These are phyloP conservation scores for Centroberyx gerrardi DNA, from an alignment of 2,797 vertebrate species.

Conservation along the genomic window DNA sequence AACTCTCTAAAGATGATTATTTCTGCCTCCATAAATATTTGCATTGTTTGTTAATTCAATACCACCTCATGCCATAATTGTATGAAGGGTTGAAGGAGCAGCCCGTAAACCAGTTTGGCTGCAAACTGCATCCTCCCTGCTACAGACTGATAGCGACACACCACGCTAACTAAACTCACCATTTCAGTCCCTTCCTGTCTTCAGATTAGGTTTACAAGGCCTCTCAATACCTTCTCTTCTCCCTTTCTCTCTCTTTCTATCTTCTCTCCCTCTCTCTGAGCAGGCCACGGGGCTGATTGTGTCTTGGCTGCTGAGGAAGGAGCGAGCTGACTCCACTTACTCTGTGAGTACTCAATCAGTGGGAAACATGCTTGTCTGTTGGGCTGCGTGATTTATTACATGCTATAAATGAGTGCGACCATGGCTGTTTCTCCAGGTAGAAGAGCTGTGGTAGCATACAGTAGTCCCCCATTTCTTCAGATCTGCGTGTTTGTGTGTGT, in stretches of 20 bases:
- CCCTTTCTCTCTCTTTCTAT: not conserved
- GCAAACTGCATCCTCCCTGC: not conserved
- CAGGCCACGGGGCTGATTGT: constrained; percentile 52
- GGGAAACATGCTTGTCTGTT: constrained; percentile 70
- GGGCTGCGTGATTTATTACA: constrained; percentile 72
- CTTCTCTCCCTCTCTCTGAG: constrained; percentile 17
- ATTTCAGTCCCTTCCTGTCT: constrained; percentile 28
- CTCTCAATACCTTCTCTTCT: constrained; percentile 17
- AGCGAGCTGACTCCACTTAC: constrained; percentile 61
- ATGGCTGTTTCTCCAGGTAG: constrained; percentile 54
- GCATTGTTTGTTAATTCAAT: no score
- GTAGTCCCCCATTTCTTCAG: constrained; percentile 36
- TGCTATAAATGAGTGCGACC: constrained; percentile 69
- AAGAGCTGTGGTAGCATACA: constrained; percentile 35
- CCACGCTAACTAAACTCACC: constrained; percentile 6
- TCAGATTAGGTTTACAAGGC: constrained; percentile 33
- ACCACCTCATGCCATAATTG: constrained; percentile 9
- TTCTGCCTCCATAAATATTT: no score
- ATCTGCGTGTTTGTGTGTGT: constrained; percentile 17
- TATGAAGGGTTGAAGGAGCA: no score
- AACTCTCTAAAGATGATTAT: no score
- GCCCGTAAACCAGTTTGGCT: no score
- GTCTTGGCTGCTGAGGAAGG: constrained; percentile 52
- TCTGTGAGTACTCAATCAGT: constrained; percentile 77
- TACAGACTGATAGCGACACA: no score